Base-by-base conservation (phyloP, 2,888 invertebrate species). In the Aphodius granarius region DNA sequence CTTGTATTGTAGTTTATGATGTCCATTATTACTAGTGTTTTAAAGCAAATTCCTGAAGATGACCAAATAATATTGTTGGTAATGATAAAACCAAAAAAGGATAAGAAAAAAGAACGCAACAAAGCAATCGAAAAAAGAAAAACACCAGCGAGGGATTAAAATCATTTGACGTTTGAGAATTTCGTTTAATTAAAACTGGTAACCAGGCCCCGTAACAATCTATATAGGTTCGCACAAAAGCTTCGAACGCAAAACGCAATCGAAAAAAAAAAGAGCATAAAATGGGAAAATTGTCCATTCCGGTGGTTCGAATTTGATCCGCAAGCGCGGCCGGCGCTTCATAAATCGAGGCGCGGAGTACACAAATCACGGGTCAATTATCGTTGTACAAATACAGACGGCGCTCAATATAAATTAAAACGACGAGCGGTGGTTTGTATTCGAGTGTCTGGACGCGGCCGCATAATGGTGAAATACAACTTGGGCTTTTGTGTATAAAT, bases 311-410 rank as follows among this genome's bases (percentile, higher is more conserved):
- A 43, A 43, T 43, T 43, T 43, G 43, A 43, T 43, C 43, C 43
- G 43, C 43, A 13, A 6, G 43, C 43, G 43, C 9, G 9, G 43
- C 43, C 43, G 43, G 43, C 43, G 43, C 43, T 76, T 72, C 72
- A 75, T 76, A 72, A 72, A 74, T 78, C 72, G 74, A 74, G 75
- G 75, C 78, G 76, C 78, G 81, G 79, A 81, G 82, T 81, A 83
- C 82, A 84, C 84, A 84, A 84, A 84, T 84, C 84, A 84, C 82
- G 82, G 83, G 81, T 83, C 84, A 84, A 84, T 84, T 84, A 84
- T 84, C 82, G 81, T 81, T 82, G 81, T 83, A 84, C 84, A 84
- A 84, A 84, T 84, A 84, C 82, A 81, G 82, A 81, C 82, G 80
- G 20, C 81, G 81, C 81, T 80, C 81, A 78, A 83, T 83, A 84